Evolutionary conservation across 2,888 invertebrate species (phyloP).

Genomic region (Drosophila histrio): DNA sequence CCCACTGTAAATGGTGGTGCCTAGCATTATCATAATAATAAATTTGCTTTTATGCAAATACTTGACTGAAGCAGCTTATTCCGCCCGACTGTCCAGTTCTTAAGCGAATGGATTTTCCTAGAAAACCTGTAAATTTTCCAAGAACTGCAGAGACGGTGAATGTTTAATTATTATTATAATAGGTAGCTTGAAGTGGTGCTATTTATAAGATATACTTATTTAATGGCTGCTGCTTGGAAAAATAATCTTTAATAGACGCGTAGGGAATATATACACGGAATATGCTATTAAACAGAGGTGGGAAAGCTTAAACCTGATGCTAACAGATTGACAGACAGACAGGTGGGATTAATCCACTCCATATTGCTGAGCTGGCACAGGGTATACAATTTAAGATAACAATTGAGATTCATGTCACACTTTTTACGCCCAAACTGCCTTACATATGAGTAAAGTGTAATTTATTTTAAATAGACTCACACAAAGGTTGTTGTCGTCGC

Average conservation of each 20-base stretch:
- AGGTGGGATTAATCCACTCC: not conserved
- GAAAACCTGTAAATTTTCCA: not conserved
- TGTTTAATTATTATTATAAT: not conserved
- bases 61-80: not conserved
- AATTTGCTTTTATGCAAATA: constrained; percentile 15
- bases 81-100: not conserved
- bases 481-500: constrained; percentile 42
- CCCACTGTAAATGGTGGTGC: constrained; percentile 2
- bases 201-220: not conserved
- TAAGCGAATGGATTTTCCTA: not conserved
- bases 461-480: constrained; percentile 62
- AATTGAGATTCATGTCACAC: constrained; percentile 22
- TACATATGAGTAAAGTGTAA: constrained; percentile 31
- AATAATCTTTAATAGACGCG: not conserved
- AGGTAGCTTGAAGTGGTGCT: not conserved
- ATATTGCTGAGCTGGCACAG: not conserved
- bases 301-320: no score
- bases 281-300: not conserved
- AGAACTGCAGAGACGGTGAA: not conserved
- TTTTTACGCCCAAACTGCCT: not conserved
- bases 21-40: constrained; percentile 1
- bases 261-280: not conserved
- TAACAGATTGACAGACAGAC: not conserved
- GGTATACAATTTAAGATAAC: not conserved
- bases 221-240: not conserved